Conservation (phyloP, 2,113 vertebrate species). For the Psilopsiagon aurifrons region DNA sequence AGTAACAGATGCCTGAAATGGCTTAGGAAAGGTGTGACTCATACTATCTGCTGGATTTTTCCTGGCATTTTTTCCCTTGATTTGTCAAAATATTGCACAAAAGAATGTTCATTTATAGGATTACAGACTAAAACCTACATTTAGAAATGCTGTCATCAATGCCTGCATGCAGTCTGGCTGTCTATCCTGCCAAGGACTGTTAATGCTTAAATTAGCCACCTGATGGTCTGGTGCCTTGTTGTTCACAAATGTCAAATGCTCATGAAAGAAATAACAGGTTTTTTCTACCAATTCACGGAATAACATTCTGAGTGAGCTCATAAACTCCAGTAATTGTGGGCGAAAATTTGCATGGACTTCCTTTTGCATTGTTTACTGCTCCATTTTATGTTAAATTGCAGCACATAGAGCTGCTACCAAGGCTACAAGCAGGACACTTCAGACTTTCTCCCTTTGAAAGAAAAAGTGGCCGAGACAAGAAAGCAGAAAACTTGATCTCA, state of each 20-base stretch:
- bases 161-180: slow-evolving; percentile 61
- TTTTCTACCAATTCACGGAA: slow-evolving; percentile 10
- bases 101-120: slow-evolving; percentile 66
- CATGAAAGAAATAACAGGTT: slow-evolving; percentile 15
- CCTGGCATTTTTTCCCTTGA: slow-evolving; percentile 61
- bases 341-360: not conserved
- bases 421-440: not conserved
- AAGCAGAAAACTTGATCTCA: not conserved
- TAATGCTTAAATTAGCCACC: slow-evolving; percentile 70
- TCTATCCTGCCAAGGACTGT: slow-evolving; percentile 63
- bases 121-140: slow-evolving; percentile 66
- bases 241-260: slow-evolving; percentile 69
- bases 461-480: not conserved
- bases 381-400: not conserved
- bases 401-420: not conserved
- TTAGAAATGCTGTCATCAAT: slow-evolving; percentile 70
- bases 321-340: slow-evolving; percentile 5
- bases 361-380: not conserved
- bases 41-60: slow-evolving; percentile 71
- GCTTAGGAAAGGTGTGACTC: slow-evolving; percentile 69
- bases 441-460: not conserved
- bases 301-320: slow-evolving; percentile 26
- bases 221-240: slow-evolving; percentile 63
- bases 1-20: slow-evolving; percentile 66
- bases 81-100: slow-evolving; percentile 76